Evolutionary conservation across 2,113 vertebrate species (phyloP).

Genomic region (Arvicanthis niloticus): DNA sequence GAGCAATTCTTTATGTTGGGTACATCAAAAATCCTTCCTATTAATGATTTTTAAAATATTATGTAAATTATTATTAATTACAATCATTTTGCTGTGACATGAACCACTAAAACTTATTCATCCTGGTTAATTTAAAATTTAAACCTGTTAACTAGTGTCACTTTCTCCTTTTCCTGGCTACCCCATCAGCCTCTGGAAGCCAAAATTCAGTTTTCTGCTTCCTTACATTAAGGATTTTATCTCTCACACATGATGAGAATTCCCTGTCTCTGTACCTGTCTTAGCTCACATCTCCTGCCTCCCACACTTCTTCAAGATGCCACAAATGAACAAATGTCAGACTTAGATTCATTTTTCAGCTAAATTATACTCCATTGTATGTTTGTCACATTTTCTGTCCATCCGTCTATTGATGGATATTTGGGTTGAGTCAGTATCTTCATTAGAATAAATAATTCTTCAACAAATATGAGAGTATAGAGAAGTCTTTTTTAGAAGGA

Average conservation of each 20-base stretch:
- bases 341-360: not conserved
- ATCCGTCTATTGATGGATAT: not conserved
- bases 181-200: not conserved
- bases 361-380: not conserved
- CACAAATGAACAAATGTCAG: not conserved
- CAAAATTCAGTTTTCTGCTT: not conserved
- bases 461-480: not conserved
- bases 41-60: not conserved
- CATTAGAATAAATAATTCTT: not conserved
- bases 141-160: not conserved
- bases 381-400: not conserved
- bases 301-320: not conserved
- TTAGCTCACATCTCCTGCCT: not conserved
- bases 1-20: not conserved
- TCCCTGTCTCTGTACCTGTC: not conserved
- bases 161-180: not conserved
- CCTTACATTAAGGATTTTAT: not conserved
- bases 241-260: not conserved
- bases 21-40: not conserved
- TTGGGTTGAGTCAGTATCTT: not conserved
- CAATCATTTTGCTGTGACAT: not conserved
- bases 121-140: not conserved
- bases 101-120: not conserved
- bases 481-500: not conserved
- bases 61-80: not conserved